Evolutionary conservation across 2,888 invertebrate genomes (phyloP).

Genomic region (Desoria tigrina): DNA sequence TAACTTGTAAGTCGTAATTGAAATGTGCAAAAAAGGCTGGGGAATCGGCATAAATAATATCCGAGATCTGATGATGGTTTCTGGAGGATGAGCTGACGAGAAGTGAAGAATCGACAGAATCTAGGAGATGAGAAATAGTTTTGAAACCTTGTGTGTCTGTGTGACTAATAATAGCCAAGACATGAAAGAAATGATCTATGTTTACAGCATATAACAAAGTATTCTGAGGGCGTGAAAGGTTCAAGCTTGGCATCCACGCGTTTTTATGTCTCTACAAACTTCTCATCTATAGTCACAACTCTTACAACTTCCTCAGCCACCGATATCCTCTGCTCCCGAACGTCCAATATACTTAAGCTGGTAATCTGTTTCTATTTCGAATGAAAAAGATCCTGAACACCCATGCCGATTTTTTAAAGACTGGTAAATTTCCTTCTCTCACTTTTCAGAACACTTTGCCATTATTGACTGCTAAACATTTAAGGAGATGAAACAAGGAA

Average conservation of each 20-base stretch:
- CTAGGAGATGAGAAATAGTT: slow-evolving; percentile 19
- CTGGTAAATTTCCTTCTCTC: too few relatives aligned
- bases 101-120: slow-evolving; percentile 23
- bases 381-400: slow-evolving; percentile 13
- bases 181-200: slow-evolving; percentile 51
- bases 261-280: slow-evolving; percentile 13
- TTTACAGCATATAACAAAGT: slow-evolving; percentile 49
- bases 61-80: too few relatives aligned
- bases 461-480: too few relatives aligned
- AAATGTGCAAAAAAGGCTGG: too few relatives aligned
- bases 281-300: slow-evolving; percentile 4
- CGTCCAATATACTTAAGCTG: slow-evolving; percentile 2
- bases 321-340: background rate
- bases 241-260: slow-evolving; percentile 11
- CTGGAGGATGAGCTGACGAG: too few relatives aligned
- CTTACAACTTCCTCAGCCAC: too few relatives aligned
- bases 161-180: slow-evolving; percentile 52
- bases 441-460: too few relatives aligned
- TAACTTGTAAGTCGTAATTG: too few relatives aligned
- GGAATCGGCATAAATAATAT: too few relatives aligned
- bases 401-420: slow-evolving; percentile 4
- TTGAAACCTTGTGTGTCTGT: slow-evolving; percentile 33
- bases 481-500: too few relatives aligned
- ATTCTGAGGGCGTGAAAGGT: slow-evolving; percentile 44
- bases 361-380: slow-evolving; percentile 11